These are phyloP conservation scores for Taurulus bubalis DNA, from an alignment of 2,113 vertebrate genomes.

Conservation along the genomic window DNA sequence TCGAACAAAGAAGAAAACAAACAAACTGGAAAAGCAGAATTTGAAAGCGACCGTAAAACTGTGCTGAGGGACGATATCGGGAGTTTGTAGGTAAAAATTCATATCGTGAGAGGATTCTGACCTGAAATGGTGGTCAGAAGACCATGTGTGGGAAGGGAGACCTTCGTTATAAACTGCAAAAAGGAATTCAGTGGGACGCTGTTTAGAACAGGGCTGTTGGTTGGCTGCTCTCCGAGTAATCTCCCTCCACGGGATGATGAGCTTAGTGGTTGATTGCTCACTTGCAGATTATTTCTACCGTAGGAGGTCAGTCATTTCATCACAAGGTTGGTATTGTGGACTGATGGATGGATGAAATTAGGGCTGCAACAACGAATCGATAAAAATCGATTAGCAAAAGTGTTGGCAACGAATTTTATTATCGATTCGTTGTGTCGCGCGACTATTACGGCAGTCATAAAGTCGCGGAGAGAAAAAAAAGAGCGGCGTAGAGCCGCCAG, in stretches of 20 bases:
- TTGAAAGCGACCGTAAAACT: neutral
- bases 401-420: too few species aligned
- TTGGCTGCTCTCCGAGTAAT: constrained; percentile 19
- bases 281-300: constrained; percentile 21
- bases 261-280: constrained; percentile 28
- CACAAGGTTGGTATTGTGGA: too few species aligned
- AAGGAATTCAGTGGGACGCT: neutral
- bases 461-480: too few species aligned
- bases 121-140: neutral
- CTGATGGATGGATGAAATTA: too few species aligned
- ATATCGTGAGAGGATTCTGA: neutral
- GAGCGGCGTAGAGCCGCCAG: too few species aligned
- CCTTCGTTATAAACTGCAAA: neutral
- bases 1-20: neutral
- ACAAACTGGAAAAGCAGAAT: neutral
- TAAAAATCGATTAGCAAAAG: too few species aligned
- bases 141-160: neutral
- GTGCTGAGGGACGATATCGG: neutral
- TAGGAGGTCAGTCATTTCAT: neutral
- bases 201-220: neutral
- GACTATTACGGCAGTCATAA: too few species aligned
- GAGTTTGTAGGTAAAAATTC: neutral
- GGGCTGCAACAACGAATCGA: too few species aligned
- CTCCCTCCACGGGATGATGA: constrained; percentile 21
- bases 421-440: too few species aligned